Base-by-base conservation (phyloP, 2,797 vertebrate genomes). In the Brotula barbata region DNA sequence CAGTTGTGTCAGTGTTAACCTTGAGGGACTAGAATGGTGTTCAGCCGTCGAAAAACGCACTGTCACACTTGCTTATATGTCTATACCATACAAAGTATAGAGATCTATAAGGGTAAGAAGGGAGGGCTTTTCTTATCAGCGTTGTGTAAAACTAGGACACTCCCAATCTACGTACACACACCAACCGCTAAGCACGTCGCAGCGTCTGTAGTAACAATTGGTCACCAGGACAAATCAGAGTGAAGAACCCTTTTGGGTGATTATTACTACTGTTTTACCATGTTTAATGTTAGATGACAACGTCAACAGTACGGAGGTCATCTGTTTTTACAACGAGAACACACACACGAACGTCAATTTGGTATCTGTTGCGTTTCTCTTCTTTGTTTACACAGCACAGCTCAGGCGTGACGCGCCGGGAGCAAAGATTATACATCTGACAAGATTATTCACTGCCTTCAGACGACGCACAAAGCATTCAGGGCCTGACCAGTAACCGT, bases 111-210 rank as follows among this genome's bases (percentile, higher is more conserved):
- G n/a, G 6, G 5, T 3, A 0, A 5, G 0, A 10, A 20, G 67
- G 78, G 68, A 64, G 48, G 66, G 68, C 62, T 60, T 3, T 31
- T n/a, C 57, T 86, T 85, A 85, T 88, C 84, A 10, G 4, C 1
- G 16, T 1, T 39, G 20, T 52, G 70, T 4, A 44, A 37, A 34
- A 25, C 51, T 58, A 47, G 1, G 68, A 68, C 80, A 53, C 81
- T 71, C 81, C 72, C 68, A n/a, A 4, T 17, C 36, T 1, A 17
- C 43, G 11, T 31, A 43, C n/a, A 14, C 13, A 15, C 9, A 6
- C 28, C n/a, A 20, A 6, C 23, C 3, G 16, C n/a, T 41, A 42
- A 34, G 50, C 61, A 2, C 13, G 5, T 44, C 66, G n/a, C 12
- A 3, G 51, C 46, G 34, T 39, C 17, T 14, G n/a, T 14, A 53